phyloP scores from a whole-genome alignment of 2,888 invertebrate genomes.

The Folsomia candida region DNA sequence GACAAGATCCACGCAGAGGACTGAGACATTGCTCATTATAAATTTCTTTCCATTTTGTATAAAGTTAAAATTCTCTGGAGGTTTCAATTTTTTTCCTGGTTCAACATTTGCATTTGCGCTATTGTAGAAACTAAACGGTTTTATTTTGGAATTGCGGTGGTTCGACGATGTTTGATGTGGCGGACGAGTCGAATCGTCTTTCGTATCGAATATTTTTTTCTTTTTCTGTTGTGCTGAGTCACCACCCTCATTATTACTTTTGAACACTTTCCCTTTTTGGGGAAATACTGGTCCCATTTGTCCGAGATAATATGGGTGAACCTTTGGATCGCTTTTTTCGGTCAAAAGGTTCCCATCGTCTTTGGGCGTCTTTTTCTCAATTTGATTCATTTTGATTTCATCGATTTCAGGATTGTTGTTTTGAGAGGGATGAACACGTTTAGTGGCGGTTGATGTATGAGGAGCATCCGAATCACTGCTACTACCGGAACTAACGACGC shows the following conservation, averaged over 20 bases:
- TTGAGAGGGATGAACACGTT: too few relatives aligned
- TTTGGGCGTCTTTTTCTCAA: neutral
- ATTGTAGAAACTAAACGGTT: neutral
- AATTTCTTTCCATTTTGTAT: neutral
- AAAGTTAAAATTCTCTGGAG: neutral
- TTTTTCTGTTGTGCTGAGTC: neutral
- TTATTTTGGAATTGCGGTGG: too few relatives aligned
- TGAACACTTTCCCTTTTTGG: neutral
- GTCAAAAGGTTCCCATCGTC: too few relatives aligned
- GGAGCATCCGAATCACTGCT: too few relatives aligned
- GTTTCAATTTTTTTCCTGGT: neutral
- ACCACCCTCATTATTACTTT: neutral
- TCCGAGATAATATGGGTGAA: neutral
- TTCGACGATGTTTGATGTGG: too few relatives aligned
- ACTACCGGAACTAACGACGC: too few relatives aligned
- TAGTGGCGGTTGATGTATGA: too few relatives aligned
- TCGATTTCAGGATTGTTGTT: too few relatives aligned
- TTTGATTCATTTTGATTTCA: neutral
- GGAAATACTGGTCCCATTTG: neutral
- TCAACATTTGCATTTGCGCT: neutral
- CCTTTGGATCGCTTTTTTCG: neutral
- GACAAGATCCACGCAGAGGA: neutral
- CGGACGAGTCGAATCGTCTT: too few relatives aligned
- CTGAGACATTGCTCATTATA: neutral
- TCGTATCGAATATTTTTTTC: neutral